A percentile compares a stretch with the other conserved stretches of the same genome.
phyloP scores from a whole-genome alignment of 2,888 invertebrate genomes.

The Mamestra brassicae region DNA sequence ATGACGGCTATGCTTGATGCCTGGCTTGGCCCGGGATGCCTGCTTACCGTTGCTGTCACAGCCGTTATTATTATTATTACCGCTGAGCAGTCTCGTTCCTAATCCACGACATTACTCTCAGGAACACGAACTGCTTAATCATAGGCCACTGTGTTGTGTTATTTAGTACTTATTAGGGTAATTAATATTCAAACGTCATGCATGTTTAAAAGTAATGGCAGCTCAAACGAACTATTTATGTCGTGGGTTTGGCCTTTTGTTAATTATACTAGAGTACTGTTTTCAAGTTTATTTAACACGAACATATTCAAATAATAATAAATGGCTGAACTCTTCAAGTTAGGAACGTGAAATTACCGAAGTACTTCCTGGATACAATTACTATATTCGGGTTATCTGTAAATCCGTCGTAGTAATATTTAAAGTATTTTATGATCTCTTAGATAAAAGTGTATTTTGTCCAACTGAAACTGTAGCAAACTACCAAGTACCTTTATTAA shows the following conservation, averaged over 20 bases:
- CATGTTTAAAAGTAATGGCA: slow-evolving; percentile 5
- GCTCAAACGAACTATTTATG: neutral
- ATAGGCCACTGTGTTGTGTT: neutral
- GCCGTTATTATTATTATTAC: too few relatives aligned
- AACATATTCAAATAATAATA: neutral
- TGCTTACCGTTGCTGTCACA: too few relatives aligned
- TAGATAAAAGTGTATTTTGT: too few relatives aligned
- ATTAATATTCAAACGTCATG: neutral
- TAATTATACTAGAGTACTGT: neutral
- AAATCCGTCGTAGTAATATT: too few relatives aligned
- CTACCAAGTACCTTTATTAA: neutral
- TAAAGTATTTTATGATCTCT: too few relatives aligned
- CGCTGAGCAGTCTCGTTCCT: neutral
- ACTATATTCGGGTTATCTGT: too few relatives aligned
- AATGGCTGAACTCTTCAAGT: too few relatives aligned
- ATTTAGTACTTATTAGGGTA: neutral
- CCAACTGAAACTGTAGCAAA: too few relatives aligned
- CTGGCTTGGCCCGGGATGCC: too few relatives aligned
- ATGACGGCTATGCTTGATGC: too few relatives aligned
- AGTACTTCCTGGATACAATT: too few relatives aligned
- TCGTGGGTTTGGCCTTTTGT: slow-evolving; percentile 10
- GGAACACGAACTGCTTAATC: neutral
- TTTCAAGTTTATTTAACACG: slow-evolving; percentile 19
- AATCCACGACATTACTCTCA: neutral
- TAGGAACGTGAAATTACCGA: too few relatives aligned